Base-by-base conservation (phyloP, 2,888 invertebrate species). In the Auanema sp. region DNA sequence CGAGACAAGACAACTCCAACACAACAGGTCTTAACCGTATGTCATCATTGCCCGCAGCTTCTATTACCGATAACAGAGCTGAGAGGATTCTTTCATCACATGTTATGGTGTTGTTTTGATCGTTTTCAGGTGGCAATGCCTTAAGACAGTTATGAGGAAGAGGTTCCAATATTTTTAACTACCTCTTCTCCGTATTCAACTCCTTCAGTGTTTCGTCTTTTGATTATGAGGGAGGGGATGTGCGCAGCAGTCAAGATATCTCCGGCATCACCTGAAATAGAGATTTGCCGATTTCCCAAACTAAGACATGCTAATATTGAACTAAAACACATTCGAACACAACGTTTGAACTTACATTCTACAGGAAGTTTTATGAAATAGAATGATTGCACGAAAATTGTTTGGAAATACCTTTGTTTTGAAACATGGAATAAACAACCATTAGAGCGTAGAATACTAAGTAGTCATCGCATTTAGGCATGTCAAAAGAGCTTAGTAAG, bases 1-100 rank as follows among this genome's bases (percentile, higher is more conserved):
- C 86, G 59, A 91, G 90, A 65, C 93, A 89, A 49, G 91, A 89
- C 79, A 98, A 87, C 84, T 97, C 95, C 70, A 96, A 87, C 0
- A 96, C 96, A 6, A 94, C 91, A 59, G 97, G 88, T 8, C 97
- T 90, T 24, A 97, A 91, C 84, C 90, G 90, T 77, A 92, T 91
- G 24, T 90, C 92, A n/a, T 69, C 68, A 14, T 60, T 53, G 25
- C 73, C 68, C 0, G 71, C 68, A 10, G 69, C 65, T 16, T 52
- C 54, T 1, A 73, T 65, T 6, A 73, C 68, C 5, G 69, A 69
- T 0, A 68, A 58, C 2, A 75, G 62, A 0, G 75, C 72, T 12
- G 72, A 70, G 33, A 76, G 59, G 1, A 76, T 58, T 5, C 72
- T 65, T n/a, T 63, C 53, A 61, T 76, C 73, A 58, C 66, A 66